Base-by-base conservation (phyloP, 2,797 vertebrate species). In the Lutjanus campechanus region DNA sequence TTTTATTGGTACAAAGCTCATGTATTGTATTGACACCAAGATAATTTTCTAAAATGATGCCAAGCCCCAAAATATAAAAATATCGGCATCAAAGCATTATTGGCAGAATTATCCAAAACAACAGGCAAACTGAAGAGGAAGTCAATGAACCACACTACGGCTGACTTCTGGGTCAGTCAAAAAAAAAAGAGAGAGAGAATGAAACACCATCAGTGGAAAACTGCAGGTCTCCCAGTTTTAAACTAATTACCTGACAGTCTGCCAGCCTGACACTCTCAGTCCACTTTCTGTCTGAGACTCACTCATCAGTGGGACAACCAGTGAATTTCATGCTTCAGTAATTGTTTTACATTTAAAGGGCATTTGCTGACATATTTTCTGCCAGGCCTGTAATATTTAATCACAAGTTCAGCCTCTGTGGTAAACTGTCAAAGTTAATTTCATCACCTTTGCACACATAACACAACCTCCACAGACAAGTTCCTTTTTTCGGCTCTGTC, bases 271-370 rank as follows among this genome's bases (percentile, higher is more conserved):
- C 55, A 49, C 60, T 56, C 44, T 20, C 40, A 10, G 19, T 65
- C 15, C 44, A 50, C 56, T 69, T 12, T 51, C 50, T 16, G n/a
- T 70, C 56, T 44, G 41, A 60, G 59, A 56, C 64, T 54, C 65
- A 11, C 67, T 64, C 51, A 50, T 70, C 72, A 66, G 69, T 2
- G 3, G 53, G 13, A 43, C 25, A 40, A 44, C 61, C 17, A 44
- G 55, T 41, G 83, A 69, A 78, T 83, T 77, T 80, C 67, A 81
- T 36, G 81, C 83, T 73, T 67, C 68, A 51, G 16, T 85, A 53
- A 66, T 60, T 73, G 70, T 73, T 88, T 73, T 81, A 67, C 46
- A 66, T 79, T 80, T 50, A 74, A 77, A 77, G 69, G 79, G 44
- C 58, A 84, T 75, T 82, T 68, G 58, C 58, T 66, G 69, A 62